Evolutionary conservation across 1,140 invertebrate genomes (phyloP).

Genomic region (Lepidurus arcticus): DNA sequence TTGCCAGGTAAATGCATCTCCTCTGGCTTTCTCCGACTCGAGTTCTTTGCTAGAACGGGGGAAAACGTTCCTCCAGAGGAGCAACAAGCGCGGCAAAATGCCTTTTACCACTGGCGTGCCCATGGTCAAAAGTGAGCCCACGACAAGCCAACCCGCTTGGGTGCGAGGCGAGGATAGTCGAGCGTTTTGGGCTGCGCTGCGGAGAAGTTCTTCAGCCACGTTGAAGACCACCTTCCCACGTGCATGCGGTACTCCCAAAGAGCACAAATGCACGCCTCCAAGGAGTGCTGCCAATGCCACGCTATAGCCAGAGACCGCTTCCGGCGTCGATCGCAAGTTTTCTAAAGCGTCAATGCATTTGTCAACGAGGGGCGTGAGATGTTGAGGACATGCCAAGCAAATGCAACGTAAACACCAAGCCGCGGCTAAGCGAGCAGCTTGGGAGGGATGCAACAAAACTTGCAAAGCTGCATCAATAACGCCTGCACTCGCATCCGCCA

Average conservation of each 20-base stretch:
- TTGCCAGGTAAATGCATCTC: conserved; percentile 99
- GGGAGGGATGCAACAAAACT: conserved; percentile 86
- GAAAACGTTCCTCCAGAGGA: conserved; percentile 97
- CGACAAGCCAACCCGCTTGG: conserved; percentile 93
- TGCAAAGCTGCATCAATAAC: conserved; percentile 62
- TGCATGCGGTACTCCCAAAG: conserved; percentile 91
- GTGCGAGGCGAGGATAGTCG: conserved; percentile 88
- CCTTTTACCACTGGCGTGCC: conserved; percentile 84
- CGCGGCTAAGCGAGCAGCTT: conserved; percentile 81
- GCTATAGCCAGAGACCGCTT: conserved; percentile 91
- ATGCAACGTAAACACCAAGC: conserved; percentile 91
- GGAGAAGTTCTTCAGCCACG: conserved; percentile 90
- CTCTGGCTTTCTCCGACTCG: conserved; percentile 92
- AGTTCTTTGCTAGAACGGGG: conserved; percentile 91
- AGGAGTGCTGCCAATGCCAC: conserved; percentile 86
- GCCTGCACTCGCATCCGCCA: conserved; percentile 63
- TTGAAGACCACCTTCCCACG: conserved; percentile 95
- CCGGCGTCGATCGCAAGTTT: conserved; percentile 80
- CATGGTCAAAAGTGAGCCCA: conserved; percentile 93
- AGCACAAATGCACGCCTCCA: conserved; percentile 82
- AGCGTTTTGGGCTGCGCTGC: conserved; percentile 95
- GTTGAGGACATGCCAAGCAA: conserved; percentile 85
- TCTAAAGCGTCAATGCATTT: conserved; percentile 79
- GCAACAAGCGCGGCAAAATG: conserved; percentile 80
- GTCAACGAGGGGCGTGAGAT: conserved; percentile 88